Conservation (phyloP, 2,888 invertebrate genomes). For the Erebia aethiops region DNA sequence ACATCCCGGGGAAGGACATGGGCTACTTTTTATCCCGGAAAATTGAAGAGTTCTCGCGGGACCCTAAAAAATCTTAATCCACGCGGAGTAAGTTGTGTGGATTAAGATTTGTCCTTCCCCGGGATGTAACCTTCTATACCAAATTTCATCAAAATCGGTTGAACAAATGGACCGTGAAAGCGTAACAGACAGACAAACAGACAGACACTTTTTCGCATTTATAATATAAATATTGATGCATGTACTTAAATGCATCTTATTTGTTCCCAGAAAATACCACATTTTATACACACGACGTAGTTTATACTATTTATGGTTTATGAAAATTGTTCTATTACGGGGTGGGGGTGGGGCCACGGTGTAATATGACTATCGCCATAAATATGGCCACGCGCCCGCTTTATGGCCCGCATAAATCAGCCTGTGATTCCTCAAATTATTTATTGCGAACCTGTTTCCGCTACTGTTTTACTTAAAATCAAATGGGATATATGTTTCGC, state of each 20-base stretch:
- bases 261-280: background rate
- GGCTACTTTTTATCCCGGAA: too few relatives aligned
- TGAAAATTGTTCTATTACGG: constrained; percentile 35
- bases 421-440: constrained; percentile 50
- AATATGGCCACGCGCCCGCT: constrained; percentile 45
- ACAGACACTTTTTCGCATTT: too few relatives aligned
- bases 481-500: constrained; percentile 31
- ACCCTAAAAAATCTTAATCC: too few relatives aligned
- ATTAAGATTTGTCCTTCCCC: too few relatives aligned
- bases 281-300: background rate
- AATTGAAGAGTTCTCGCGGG: too few relatives aligned
- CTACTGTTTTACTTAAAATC: constrained; percentile 41
- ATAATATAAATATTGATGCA: background rate
- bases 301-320: constrained; percentile 23
- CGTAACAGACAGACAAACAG: too few relatives aligned
- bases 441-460: constrained; percentile 47
- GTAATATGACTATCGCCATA: constrained; percentile 45
- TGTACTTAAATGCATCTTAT: background rate
- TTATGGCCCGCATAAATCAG: constrained; percentile 49
- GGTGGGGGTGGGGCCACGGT: constrained; percentile 35
- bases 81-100: too few relatives aligned
- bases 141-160: too few relatives aligned
- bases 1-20: too few relatives aligned
- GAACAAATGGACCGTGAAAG: too few relatives aligned
- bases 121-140: too few relatives aligned